Evolutionary conservation across 2,797 vertebrate species (phyloP), one percentile per base, ranked within the genome.

Genomic region (Rachycentron canadum): DNA sequence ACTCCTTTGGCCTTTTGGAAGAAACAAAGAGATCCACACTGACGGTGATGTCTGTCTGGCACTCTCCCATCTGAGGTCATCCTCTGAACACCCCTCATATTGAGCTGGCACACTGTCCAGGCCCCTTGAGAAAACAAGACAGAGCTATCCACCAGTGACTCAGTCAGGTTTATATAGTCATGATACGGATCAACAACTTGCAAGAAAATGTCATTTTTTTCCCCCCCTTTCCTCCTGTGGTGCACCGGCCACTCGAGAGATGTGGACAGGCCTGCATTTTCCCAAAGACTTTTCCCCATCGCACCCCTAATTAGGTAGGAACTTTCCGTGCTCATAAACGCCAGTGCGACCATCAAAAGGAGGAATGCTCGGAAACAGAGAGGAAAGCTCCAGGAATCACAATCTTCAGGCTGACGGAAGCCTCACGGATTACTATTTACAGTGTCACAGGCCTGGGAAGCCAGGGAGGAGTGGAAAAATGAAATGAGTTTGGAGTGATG

Each of bases 341-440:
- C 83, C 76, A 91, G 2, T 73, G 76, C 73, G 55, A 90, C 91
- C 91, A 90, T 93, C 85, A 91, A 91, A 94, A 81, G 82, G 73
- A 85, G 79, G 88, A 90, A 82, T 89, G 89, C 89, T 92, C 75
- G 79, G 87, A 93, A 93, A 93, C 83, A 71, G 83, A 69, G 79
- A 83, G 64, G 68, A 92, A 87, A 80, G 88, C 86, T 92, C 89
- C 91, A 92, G 87, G 84, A 93, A 92, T 94, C 92, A 91, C 89
- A 92, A 86, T 91, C 88, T 74, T 72, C 78, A 69, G 79, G 72
- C 86, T 73, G 84, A 88, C 78, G 80, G 85, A 88, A 90, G 86
- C 85, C 86, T 86, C 57, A 16, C 2, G 58, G 87, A 90, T 87
- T 82, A 89, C 83, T 91, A 90, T 90, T 82, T 93, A 91, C 91